A percentile compares a stretch with the other conserved stretches of the same genome.
phyloP scores from a whole-genome alignment of 1,140 invertebrate species.

The Bombus difficillimus region DNA sequence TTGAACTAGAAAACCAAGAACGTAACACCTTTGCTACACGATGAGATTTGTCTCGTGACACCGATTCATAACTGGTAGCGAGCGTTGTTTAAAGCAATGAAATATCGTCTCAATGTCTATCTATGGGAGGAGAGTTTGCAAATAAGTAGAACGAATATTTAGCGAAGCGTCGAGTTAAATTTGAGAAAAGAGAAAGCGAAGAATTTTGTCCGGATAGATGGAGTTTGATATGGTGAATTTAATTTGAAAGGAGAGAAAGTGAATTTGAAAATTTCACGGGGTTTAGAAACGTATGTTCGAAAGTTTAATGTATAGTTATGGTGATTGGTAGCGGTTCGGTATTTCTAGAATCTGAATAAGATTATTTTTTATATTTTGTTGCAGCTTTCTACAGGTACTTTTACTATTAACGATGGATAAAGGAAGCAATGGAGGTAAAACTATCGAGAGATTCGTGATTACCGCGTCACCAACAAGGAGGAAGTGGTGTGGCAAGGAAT shows the following conservation, averaged over 20 bases:
- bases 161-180: not conserved
- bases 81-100: no score
- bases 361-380: slow-evolving; percentile 56
- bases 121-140: no score
- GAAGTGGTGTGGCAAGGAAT: not conserved
- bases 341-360: not conserved
- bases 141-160: not conserved
- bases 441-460: slow-evolving; percentile 13
- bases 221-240: not conserved
- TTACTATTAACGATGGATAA: slow-evolving; percentile 65
- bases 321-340: not conserved
- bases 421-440: not conserved
- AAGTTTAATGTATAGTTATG: not conserved
- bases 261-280: not conserved
- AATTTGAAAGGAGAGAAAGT: not conserved
- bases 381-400: slow-evolving; percentile 76
- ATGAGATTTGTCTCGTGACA: no score
- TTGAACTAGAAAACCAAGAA: not conserved
- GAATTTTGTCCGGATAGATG: not conserved
- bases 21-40: no score
- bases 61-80: no score
- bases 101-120: no score
- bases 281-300: not conserved
- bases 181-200: not conserved
- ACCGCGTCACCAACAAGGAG: not conserved